Conservation (phyloP, 1,140 invertebrate species). For the Achroia grisella region DNA sequence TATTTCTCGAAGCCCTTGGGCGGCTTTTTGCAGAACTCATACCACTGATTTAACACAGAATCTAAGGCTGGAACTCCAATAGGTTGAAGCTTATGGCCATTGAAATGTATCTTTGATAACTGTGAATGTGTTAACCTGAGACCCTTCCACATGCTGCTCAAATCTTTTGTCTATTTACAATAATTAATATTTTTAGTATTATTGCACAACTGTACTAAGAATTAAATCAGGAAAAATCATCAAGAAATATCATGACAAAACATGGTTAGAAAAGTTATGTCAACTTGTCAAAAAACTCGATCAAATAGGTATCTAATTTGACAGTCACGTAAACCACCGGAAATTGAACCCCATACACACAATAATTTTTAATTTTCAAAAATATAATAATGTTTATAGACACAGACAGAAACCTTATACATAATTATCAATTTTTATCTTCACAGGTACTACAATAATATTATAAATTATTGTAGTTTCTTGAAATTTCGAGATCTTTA, state of each 20-base stretch:
- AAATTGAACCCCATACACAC: too few species aligned
- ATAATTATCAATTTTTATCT: too few species aligned
- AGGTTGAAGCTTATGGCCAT: slow-evolving; percentile 52
- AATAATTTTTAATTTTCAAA: too few species aligned
- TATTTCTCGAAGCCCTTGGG: slow-evolving; percentile 96
- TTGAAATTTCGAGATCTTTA: too few species aligned
- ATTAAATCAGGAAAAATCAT: slow-evolving; percentile 50
- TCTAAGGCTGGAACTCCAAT: slow-evolving; percentile 59
- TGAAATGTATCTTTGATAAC: slow-evolving; percentile 58
- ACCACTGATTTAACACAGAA: slow-evolving; percentile 63
- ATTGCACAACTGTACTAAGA: slow-evolving; percentile 44
- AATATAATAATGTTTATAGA: too few species aligned
- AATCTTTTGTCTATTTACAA: slow-evolving; percentile 36
- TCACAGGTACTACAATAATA: too few species aligned
- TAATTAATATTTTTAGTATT: slow-evolving; percentile 26
- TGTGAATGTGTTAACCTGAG: slow-evolving; percentile 62
- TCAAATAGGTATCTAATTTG: slow-evolving; percentile 17
- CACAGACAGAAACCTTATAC: too few species aligned
- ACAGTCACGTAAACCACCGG: too few species aligned
- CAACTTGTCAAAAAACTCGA: slow-evolving; percentile 35
- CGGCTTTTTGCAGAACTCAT: slow-evolving; percentile 79
- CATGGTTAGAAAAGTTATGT: slow-evolving; percentile 63
- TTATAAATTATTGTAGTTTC: too few species aligned
- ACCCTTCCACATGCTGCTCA: slow-evolving; percentile 62
- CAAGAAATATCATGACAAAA: slow-evolving; percentile 46